Conservation (phyloP, 2,113 vertebrate species). For the Phyllostomus discolor region DNA sequence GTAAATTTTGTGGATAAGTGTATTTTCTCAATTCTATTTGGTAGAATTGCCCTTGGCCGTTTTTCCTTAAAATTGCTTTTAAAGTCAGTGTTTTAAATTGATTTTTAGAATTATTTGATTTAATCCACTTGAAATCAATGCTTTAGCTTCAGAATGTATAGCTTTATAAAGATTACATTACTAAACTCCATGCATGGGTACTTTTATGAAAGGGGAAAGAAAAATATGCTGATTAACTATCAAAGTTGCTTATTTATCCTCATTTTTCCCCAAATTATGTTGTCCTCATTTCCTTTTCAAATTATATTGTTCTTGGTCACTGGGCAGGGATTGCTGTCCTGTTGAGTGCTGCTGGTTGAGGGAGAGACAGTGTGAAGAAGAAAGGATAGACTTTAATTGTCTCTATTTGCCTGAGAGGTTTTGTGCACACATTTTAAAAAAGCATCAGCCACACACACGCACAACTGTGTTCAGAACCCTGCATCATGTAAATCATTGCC, state of each 20-base stretch:
- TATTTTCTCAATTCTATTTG: constrained; percentile 1
- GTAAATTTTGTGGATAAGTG: not conserved
- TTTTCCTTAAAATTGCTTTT: constrained; percentile 26
- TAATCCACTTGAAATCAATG: not conserved
- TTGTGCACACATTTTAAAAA: no score
- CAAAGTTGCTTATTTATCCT: not conserved
- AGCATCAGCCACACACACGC: not conserved
- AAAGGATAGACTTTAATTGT: not conserved
- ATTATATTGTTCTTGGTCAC: not conserved
- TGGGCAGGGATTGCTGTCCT: not conserved
- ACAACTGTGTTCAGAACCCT: not conserved
- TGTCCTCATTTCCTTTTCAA: constrained; percentile 8
- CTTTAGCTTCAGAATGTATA: not conserved
- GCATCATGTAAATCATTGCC: not conserved
- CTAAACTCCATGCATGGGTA: not conserved
- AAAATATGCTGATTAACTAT: not conserved
- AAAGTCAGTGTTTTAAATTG: not conserved
- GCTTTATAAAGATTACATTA: not conserved
- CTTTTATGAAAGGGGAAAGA: constrained; percentile 6
- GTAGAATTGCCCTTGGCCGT: not conserved
- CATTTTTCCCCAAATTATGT: not conserved
- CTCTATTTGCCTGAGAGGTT: not conserved
- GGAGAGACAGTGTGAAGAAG: not conserved
- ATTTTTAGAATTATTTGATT: constrained; percentile 10
- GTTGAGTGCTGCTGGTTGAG: not conserved